Evolutionary conservation across 2,888 invertebrate genomes (phyloP).

Genomic region (Muscina levida): DNA sequence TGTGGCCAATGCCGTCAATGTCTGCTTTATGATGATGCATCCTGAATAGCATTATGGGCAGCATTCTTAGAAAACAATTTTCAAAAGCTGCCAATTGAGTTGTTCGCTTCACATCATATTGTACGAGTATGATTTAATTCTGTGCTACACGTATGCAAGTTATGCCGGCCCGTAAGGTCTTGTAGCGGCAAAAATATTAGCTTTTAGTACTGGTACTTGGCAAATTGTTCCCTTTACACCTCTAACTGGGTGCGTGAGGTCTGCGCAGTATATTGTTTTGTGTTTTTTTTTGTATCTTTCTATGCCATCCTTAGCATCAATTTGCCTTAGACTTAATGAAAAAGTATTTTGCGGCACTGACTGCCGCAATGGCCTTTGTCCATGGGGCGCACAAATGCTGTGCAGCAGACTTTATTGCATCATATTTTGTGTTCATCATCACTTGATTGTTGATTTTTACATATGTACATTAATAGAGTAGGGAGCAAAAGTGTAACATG

Average conservation of each 20-base stretch:
- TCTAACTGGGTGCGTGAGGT: conserved; percentile 57
- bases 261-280: conserved; percentile 18
- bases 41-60: conserved; percentile 48
- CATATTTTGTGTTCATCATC: conserved; percentile 2
- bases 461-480: conserved; percentile 1
- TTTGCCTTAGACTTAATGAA: conserved; percentile 25
- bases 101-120: conserved; percentile 59
- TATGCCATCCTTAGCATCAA: neutral
- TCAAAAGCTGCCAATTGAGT: conserved; percentile 61
- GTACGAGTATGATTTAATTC: conserved; percentile 45
- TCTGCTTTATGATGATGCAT: conserved; percentile 28
- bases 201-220: neutral
- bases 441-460: neutral
- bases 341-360: neutral
- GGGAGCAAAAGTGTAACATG: no score
- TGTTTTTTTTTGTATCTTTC: neutral
- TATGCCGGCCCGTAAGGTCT: conserved; percentile 39
- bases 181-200: conserved; percentile 30
- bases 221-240: conserved; percentile 49
- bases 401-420: conserved; percentile 12
- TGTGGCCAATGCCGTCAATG: conserved; percentile 1
- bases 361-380: conserved; percentile 14
- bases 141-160: conserved; percentile 27
- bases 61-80: conserved; percentile 68
- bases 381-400: neutral